These are phyloP conservation scores for Latrodectus elegans DNA, from an alignment of 2,888 invertebrate genomes.

Conservation along the genomic window DNA sequence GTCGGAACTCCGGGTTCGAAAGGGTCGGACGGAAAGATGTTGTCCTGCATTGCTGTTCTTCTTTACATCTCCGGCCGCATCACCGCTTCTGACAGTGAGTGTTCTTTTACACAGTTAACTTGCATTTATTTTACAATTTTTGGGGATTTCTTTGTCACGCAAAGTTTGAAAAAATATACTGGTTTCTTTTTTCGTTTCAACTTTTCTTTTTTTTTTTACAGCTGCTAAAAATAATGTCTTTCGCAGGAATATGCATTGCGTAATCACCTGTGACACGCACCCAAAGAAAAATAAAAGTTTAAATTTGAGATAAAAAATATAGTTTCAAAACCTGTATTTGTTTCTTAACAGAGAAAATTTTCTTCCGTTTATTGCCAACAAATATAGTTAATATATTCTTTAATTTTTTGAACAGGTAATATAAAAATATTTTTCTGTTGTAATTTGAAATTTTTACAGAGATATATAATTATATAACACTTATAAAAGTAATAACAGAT, in stretches of 20 bases:
- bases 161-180: background rate
- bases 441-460: too few relatives aligned
- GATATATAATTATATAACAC: too few relatives aligned
- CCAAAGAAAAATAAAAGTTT: background rate
- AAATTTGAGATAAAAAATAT: constrained; percentile 20
- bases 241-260: background rate
- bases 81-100: constrained; percentile 53
- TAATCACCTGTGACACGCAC: constrained; percentile 29
- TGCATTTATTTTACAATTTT: background rate
- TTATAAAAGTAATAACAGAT: too few relatives aligned
- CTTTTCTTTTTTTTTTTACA: background rate
- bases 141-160: background rate
- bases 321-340: background rate
- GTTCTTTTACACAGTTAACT: background rate
- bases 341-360: too few relatives aligned
- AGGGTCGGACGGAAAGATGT: constrained; percentile 54
- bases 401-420: too few relatives aligned
- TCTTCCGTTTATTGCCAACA: too few relatives aligned
- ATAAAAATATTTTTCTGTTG: too few relatives aligned
- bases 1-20: constrained; percentile 46
- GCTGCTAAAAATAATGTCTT: too few relatives aligned
- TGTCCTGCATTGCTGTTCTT: constrained; percentile 56
- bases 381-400: too few relatives aligned
- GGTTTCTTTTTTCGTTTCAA: background rate
- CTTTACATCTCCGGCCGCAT: constrained; percentile 36